These are phyloP conservation scores for Tenrec ecaudatus DNA, from an alignment of 2,113 vertebrate genomes.

Conservation along the genomic window DNA sequence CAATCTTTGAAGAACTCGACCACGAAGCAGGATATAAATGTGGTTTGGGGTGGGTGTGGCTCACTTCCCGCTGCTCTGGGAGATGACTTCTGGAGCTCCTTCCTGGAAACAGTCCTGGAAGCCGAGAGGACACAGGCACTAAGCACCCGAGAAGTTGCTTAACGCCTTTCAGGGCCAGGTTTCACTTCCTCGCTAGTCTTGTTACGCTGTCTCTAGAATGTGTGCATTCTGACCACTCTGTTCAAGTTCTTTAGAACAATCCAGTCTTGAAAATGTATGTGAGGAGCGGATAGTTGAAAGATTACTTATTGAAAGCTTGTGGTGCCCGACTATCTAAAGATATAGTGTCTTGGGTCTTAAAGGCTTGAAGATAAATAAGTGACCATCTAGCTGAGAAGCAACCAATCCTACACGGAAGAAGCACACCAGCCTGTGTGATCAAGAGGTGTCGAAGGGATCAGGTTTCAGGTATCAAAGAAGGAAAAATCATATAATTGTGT, in stretches of 20 bases:
- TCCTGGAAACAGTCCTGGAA: not conserved
- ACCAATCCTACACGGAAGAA: no score
- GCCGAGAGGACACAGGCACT: not conserved
- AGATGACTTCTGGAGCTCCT: not conserved
- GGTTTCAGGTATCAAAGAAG: no score
- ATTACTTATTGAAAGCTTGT: not conserved
- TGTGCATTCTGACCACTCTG: not conserved
- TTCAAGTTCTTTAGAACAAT: not conserved
- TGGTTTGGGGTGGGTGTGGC: no score
- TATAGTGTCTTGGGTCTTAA: no score
- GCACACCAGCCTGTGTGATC: no score
- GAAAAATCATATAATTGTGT: no score
- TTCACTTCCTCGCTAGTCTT: not conserved
- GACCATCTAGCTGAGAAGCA: no score
- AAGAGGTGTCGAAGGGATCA: no score
- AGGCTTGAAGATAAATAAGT: no score
- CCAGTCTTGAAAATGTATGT: not conserved
- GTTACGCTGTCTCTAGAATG: not conserved
- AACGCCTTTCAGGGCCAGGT: no score
- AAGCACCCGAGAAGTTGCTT: not conserved
- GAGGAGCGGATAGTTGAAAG: slow-evolving; percentile 18
- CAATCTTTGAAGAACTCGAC: not conserved
- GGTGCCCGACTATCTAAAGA: no score
- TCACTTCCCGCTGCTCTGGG: not conserved
- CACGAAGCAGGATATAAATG: not conserved